Conservation (phyloP, 2,797 vertebrate species). For the Sebastolobus altivelis region DNA sequence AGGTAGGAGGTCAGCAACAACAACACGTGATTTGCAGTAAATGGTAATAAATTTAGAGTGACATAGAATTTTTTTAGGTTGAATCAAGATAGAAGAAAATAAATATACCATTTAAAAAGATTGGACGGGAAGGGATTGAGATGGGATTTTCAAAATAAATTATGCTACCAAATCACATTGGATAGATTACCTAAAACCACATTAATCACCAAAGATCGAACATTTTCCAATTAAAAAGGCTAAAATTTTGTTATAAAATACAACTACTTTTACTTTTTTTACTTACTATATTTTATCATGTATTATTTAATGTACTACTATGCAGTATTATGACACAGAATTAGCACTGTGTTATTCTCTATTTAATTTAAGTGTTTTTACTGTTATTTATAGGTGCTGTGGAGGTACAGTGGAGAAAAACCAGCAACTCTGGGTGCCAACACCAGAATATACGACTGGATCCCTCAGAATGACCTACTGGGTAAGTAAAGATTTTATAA, state of each 20-base stretch:
- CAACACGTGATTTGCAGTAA: too few relatives aligned
- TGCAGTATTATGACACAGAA: not conserved
- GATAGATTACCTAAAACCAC: not conserved
- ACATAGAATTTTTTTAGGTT: not conserved
- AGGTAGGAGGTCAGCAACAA: not conserved
- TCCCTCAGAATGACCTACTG: conserved; percentile 94
- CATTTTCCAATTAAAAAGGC: not conserved
- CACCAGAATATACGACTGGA: conserved; percentile 90
- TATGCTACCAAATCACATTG: not conserved
- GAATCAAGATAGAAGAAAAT: not conserved
- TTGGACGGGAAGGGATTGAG: not conserved
- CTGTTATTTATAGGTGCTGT: conserved; percentile 86
- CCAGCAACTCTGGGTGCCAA: conserved; percentile 88
- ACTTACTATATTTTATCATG: not conserved
- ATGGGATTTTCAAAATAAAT: not conserved
- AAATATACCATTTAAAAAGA: not conserved
- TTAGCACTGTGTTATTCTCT: not conserved
- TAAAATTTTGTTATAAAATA: not conserved
- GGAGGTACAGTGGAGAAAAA: conserved; percentile 89
- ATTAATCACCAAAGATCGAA: not conserved
- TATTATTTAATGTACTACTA: not conserved
- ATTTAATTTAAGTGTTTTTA: not conserved
- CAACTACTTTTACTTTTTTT: not conserved
- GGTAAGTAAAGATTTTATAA: conserved; percentile 74
- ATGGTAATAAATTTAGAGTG: not conserved